Conservation (phyloP, 2,113 vertebrate species). For the Pangasianodon hypophthalmus region DNA sequence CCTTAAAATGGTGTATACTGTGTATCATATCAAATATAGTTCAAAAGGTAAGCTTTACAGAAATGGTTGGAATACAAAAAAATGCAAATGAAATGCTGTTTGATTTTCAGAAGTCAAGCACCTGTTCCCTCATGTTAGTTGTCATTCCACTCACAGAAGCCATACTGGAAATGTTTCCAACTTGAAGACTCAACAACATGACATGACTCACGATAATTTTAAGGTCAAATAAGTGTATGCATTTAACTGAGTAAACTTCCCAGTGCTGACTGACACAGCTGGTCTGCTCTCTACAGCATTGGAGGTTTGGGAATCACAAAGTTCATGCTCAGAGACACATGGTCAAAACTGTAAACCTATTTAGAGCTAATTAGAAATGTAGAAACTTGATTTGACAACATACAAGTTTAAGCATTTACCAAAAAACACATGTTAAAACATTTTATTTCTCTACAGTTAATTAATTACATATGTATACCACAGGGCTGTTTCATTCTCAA, state of each 20-base stretch:
- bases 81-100: background rate
- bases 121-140: background rate
- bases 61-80: background rate
- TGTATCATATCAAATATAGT: background rate
- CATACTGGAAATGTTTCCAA: background rate
- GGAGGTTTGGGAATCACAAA: conserved; percentile 1
- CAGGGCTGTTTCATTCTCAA: background rate
- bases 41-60: background rate
- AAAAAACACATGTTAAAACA: background rate
- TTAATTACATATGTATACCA: background rate
- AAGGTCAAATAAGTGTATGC: conserved; percentile 13
- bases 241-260: conserved; percentile 27
- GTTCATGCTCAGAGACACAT: conserved; percentile 23
- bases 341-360: conserved; percentile 1
- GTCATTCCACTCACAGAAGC: background rate
- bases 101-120: background rate
- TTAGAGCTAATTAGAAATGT: conserved; percentile 29
- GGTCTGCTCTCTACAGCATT: background rate
- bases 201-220: background rate
- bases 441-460: background rate
- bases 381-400: conserved; percentile 3
- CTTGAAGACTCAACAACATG: background rate
- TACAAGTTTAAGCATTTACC: background rate
- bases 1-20: background rate
- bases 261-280: background rate